A percentile compares a stretch with the other conserved stretches of the same genome.
phyloP scores from a whole-genome alignment of 2,797 vertebrate genomes.

The Sphaeramia orbicularis region DNA sequence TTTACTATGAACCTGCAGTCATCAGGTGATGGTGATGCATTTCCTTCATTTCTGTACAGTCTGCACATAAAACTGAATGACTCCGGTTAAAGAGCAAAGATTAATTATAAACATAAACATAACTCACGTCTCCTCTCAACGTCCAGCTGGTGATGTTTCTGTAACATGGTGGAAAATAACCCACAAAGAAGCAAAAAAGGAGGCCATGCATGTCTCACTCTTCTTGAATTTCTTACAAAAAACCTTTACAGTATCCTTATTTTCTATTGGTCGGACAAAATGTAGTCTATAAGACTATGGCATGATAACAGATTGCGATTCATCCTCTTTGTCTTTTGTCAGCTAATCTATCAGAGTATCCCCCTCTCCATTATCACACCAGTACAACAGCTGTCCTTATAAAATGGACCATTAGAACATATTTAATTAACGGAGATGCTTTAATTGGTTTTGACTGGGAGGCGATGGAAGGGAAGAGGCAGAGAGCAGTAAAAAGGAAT shows the following conservation, averaged over 20 bases:
- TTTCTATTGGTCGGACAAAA: background rate
- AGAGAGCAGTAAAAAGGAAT: no score
- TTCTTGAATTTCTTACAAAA: background rate
- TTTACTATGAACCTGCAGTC: conserved; percentile 13
- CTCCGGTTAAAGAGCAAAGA: conserved; percentile 19
- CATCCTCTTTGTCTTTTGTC: background rate
- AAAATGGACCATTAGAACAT: conserved; percentile 51
- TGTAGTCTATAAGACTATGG: background rate
- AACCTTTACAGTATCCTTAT: background rate
- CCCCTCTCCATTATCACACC: conserved; percentile 32
- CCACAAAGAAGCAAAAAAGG: background rate
- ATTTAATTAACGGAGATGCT: conserved; percentile 69
- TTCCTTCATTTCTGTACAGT: conserved; percentile 25
- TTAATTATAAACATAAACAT: conserved; percentile 55
- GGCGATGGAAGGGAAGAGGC: conserved; percentile 26
- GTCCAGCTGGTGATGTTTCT: background rate
- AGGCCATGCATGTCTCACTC: background rate
- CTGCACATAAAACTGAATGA: conserved; percentile 47
- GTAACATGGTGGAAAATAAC: background rate
- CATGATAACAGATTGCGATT: background rate
- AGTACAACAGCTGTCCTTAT: conserved; percentile 34
- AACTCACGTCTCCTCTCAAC: conserved; percentile 26
- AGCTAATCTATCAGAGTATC: conserved; percentile 5
- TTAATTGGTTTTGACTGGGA: conserved; percentile 58
- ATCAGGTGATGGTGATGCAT: conserved; percentile 38